Conservation (phyloP, 2,888 invertebrate genomes). For the Dryomyza anilis region DNA sequence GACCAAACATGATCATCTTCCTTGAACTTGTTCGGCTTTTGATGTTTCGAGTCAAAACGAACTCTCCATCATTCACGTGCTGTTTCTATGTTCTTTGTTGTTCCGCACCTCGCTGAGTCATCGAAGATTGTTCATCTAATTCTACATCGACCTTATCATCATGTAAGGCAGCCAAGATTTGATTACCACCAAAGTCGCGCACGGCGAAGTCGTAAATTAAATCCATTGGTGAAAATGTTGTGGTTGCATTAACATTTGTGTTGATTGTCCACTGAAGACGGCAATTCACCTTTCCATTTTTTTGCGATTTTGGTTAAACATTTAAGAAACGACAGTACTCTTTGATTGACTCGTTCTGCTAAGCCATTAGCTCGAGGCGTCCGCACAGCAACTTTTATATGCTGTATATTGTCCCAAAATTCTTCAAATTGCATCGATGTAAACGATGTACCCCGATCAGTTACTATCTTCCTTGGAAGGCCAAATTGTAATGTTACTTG, state of each 20-base stretch:
- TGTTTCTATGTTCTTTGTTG: slow-evolving; percentile 9
- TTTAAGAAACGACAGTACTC: not conserved
- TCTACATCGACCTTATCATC: not conserved
- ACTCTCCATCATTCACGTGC: slow-evolving; percentile 13
- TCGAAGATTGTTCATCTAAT: not conserved
- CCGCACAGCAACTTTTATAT: not conserved
- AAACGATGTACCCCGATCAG: not conserved
- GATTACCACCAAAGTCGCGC: slow-evolving; percentile 23
- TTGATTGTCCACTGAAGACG: slow-evolving; percentile 26
- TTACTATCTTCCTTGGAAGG: not conserved
- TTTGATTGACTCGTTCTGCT: not conserved
- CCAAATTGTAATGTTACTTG: not conserved
- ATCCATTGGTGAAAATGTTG: too few relatives aligned
- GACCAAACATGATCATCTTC: slow-evolving; percentile 25
- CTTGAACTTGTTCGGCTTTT: slow-evolving; percentile 16
- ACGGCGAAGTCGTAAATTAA: slow-evolving; percentile 21
- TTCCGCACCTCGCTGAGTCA: slow-evolving; percentile 1
- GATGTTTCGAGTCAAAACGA: slow-evolving; percentile 25
- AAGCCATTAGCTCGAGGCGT: not conserved
- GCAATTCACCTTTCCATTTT: too few relatives aligned
- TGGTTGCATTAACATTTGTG: slow-evolving; percentile 11
- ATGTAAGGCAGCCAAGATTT: slow-evolving; percentile 19
- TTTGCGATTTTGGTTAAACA: too few relatives aligned
- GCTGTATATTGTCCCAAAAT: not conserved
- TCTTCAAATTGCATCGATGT: not conserved